These are phyloP conservation scores for Sarcophaga rosellei DNA, from an alignment of 2,888 invertebrate species.

Conservation along the genomic window DNA sequence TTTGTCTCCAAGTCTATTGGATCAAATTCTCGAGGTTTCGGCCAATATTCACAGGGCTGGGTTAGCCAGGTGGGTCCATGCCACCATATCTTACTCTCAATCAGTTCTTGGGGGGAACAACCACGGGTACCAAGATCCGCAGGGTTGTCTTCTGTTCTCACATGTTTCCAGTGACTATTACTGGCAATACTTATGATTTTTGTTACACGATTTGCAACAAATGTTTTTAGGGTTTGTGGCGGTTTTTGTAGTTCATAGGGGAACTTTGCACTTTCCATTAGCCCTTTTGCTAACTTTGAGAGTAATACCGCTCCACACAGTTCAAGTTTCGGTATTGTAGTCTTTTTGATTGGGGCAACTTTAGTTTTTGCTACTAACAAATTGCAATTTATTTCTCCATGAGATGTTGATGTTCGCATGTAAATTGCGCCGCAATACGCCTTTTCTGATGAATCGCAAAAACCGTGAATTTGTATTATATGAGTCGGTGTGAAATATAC, in stretches of 20 bases:
- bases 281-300: background rate
- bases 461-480: background rate
- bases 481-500: background rate
- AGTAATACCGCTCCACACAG: background rate
- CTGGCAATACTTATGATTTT: background rate
- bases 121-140: no score
- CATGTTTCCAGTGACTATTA: slow-evolving; percentile 4
- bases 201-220: background rate
- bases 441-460: background rate
- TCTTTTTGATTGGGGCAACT: background rate
- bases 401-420: background rate
- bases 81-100: background rate
- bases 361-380: no score
- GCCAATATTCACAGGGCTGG: background rate
- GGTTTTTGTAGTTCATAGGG: background rate
- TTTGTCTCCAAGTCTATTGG: background rate
- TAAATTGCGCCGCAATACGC: no score
- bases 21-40: background rate
- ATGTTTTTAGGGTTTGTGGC: background rate
- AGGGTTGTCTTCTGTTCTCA: background rate
- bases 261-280: background rate
- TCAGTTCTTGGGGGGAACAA: no score
- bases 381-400: background rate
- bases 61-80: background rate
- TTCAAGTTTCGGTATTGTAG: background rate